Conservation (phyloP, 1,140 invertebrate genomes). For the Choristoneura fumiferana region DNA sequence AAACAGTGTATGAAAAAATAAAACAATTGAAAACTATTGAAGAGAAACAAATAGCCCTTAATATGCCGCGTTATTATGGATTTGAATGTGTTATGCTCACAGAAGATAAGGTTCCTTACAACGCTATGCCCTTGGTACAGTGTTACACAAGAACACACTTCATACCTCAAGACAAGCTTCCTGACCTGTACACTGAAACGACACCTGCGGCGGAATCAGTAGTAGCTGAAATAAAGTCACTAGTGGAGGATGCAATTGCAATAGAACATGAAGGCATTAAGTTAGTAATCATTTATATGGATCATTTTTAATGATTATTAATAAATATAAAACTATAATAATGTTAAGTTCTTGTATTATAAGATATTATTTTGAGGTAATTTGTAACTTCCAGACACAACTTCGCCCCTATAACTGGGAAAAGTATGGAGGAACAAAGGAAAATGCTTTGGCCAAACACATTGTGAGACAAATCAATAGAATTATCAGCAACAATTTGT, state of each 20-base stretch:
- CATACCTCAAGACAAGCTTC: conserved; percentile 74
- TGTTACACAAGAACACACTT: conserved; percentile 86
- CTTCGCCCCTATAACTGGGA: conserved; percentile 26
- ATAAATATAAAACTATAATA: background rate
- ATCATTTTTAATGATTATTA: conserved; percentile 9
- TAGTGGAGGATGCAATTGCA: conserved; percentile 80
- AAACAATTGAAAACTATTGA: conserved; percentile 84
- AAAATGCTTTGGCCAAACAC: conserved; percentile 70
- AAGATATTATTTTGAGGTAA: conserved; percentile 13
- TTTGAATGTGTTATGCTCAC: conserved; percentile 82
- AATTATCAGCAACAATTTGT: conserved; percentile 80
- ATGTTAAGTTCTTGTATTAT: no score
- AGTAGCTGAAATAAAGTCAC: conserved; percentile 72
- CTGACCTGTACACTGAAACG: conserved; percentile 77
- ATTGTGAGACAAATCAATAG: conserved; percentile 85
- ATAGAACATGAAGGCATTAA: conserved; percentile 79
- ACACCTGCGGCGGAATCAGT: conserved; percentile 67
- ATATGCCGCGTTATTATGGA: conserved; percentile 89
- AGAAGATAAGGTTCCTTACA: conserved; percentile 82
- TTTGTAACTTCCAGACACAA: conserved; percentile 49
- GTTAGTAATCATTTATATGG: conserved; percentile 67
- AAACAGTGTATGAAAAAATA: conserved; percentile 80
- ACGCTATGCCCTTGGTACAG: conserved; percentile 83
- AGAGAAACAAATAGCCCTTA: conserved; percentile 89
- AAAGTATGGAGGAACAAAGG: conserved; percentile 46